phyloP scores from a whole-genome alignment of 2,888 invertebrate genomes.

The Ectemnius cavifrons region DNA sequence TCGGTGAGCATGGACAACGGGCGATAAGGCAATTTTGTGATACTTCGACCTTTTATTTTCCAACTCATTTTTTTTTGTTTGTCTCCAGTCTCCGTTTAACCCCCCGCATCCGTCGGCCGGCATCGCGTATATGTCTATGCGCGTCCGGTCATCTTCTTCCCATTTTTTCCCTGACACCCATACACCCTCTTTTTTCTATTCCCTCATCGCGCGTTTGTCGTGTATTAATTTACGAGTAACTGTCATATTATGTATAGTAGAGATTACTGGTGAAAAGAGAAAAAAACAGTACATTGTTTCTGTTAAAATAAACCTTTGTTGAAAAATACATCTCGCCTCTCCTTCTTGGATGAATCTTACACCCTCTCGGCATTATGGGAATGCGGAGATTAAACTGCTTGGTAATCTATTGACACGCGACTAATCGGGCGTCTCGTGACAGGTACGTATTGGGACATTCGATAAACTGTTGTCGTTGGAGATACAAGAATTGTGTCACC shows the following conservation, averaged over 20 bases:
- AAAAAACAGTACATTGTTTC: slow-evolving; percentile 75
- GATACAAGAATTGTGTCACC: slow-evolving; percentile 11
- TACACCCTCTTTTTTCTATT: slow-evolving; percentile 47
- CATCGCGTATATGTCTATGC: background rate
- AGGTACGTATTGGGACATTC: background rate
- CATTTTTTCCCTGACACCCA: slow-evolving; percentile 32
- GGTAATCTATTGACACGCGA: no score
- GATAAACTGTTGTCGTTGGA: slow-evolving; percentile 13
- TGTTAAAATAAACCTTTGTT: slow-evolving; percentile 76
- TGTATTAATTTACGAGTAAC: slow-evolving; percentile 75
- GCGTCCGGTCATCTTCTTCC: slow-evolving; percentile 31
- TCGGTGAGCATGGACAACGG: slow-evolving; percentile 41
- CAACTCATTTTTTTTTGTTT: slow-evolving; percentile 52
- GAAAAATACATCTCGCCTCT: slow-evolving; percentile 62
- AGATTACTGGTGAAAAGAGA: slow-evolving; percentile 75
- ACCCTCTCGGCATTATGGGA: no score
- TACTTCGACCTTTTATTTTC: slow-evolving; percentile 65
- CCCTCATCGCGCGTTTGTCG: slow-evolving; percentile 69
- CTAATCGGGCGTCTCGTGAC: background rate
- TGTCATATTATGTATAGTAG: slow-evolving; percentile 76
- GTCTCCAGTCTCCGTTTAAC: slow-evolving; percentile 48
- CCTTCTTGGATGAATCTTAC: background rate
- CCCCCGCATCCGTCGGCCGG: slow-evolving; percentile 34
- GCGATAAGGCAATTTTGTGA: slow-evolving; percentile 73
- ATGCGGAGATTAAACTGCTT: background rate